Evolutionary conservation across 2,888 invertebrate genomes (phyloP).

Genomic region (Pyralis farinalis): DNA sequence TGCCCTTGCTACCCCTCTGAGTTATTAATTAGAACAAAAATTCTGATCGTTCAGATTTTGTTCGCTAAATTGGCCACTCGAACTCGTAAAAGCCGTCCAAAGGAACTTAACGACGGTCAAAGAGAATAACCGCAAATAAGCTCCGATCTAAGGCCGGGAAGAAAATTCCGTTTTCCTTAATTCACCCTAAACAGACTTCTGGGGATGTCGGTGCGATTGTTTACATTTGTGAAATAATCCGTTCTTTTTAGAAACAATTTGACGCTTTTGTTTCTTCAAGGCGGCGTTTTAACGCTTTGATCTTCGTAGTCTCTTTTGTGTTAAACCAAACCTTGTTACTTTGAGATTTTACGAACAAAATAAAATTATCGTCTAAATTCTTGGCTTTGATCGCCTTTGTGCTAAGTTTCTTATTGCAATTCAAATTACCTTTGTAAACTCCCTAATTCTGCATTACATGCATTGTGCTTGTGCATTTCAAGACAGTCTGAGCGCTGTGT

Average conservation of each 20-base stretch:
- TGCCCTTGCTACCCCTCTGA: conserved; percentile 46
- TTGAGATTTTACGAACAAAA: conserved; percentile 5
- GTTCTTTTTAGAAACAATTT: conserved; percentile 40
- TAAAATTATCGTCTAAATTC: conserved; percentile 5
- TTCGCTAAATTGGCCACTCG: conserved; percentile 77
- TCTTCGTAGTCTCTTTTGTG: conserved; percentile 7
- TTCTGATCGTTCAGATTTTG: conserved; percentile 77
- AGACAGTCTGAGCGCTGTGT: background rate
- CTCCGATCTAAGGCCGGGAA: conserved; percentile 70
- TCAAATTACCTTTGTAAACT: background rate
- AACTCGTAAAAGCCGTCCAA: conserved; percentile 76
- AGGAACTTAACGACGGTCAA: conserved; percentile 80
- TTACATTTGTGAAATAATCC: conserved; percentile 66
- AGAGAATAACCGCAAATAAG: conserved; percentile 81
- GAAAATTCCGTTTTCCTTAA: conserved; percentile 76
- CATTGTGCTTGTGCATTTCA: background rate
- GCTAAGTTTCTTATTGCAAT: background rate
- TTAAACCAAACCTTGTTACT: conserved; percentile 10
- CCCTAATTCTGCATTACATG: background rate
- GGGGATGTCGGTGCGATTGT: conserved; percentile 60
- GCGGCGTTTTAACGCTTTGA: conserved; percentile 20
- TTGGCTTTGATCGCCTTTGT: conserved; percentile 9
- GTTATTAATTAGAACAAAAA: conserved; percentile 79
- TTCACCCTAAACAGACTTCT: conserved; percentile 71
- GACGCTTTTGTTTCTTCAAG: conserved; percentile 32